A percentile compares a stretch with the other conserved stretches of the same genome.
These are phyloP conservation scores for Anneissia japonica DNA, from an alignment of 35 echinoderm and acorn worm species.

Conservation along the genomic window DNA sequence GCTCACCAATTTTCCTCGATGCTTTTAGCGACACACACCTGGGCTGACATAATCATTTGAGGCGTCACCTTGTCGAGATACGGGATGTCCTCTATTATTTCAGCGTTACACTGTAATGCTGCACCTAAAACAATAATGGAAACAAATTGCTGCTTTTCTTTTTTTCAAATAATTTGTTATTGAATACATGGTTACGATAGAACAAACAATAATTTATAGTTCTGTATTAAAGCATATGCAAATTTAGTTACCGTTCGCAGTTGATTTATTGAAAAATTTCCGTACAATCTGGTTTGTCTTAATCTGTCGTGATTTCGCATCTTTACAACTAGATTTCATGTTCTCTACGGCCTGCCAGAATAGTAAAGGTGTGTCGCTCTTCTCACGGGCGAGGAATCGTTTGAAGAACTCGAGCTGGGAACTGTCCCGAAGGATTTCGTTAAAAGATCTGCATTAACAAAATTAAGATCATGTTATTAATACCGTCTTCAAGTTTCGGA, in stretches of 20 bases:
- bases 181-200: no score
- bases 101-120: constrained; percentile 66
- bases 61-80: constrained; percentile 91
- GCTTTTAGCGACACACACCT: constrained; percentile 81
- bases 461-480: neutral
- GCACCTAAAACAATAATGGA: constrained; percentile 34
- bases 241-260: constrained; percentile 60
- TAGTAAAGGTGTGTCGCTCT: constrained; percentile 46
- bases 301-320: constrained; percentile 74
- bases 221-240: no score
- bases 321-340: constrained; percentile 51
- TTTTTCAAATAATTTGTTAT: no score
- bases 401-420: constrained; percentile 86
- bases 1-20: constrained; percentile 85
- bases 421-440: constrained; percentile 73
- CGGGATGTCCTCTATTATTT: constrained; percentile 84
- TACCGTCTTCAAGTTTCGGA: no score
- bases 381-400: constrained; percentile 55
- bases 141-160: no score
- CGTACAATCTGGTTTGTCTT: constrained; percentile 72
- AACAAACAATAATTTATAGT: no score
- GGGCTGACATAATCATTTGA: constrained; percentile 89
- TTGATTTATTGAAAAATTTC: constrained; percentile 77
- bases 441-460: constrained; percentile 43
- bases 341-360: constrained; percentile 93